Conservation (phyloP, 2,888 invertebrate species). For the Volucella inflata region DNA sequence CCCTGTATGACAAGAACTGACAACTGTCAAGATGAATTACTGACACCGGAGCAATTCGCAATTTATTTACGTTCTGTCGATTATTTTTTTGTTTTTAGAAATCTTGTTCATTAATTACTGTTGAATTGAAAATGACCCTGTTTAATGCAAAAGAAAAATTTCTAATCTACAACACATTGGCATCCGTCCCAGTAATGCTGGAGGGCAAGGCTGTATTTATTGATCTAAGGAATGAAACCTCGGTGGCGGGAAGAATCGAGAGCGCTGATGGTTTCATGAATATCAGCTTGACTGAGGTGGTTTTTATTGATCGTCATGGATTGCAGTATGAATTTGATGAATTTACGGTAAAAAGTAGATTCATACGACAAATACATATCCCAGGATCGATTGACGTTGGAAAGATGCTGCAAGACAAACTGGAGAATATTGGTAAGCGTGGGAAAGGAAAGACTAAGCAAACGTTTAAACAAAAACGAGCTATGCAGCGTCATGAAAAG, state of each 20-base stretch:
- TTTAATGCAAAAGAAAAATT: slow-evolving; percentile 80
- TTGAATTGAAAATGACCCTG: too few species aligned
- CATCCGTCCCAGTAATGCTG: slow-evolving; percentile 80
- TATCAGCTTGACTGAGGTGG: slow-evolving; percentile 79
- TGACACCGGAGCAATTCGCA: not conserved
- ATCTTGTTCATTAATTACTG: not conserved
- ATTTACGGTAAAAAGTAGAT: slow-evolving; percentile 81
- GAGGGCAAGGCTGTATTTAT: slow-evolving; percentile 81
- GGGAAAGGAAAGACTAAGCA: slow-evolving; percentile 72
- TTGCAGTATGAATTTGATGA: slow-evolving; percentile 81
- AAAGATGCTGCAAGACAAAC: slow-evolving; percentile 77
- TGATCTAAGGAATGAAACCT: slow-evolving; percentile 82
- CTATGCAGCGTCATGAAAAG: slow-evolving; percentile 79
- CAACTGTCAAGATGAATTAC: too few species aligned
- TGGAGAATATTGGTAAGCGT: slow-evolving; percentile 76
- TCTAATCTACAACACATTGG: slow-evolving; percentile 80
- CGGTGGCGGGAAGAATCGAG: slow-evolving; percentile 81
- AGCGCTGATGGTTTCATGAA: slow-evolving; percentile 82
- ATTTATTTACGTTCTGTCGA: slow-evolving; percentile 8
- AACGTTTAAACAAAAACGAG: slow-evolving; percentile 80
- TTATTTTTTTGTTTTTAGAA: not conserved
- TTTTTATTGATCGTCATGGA: slow-evolving; percentile 82
- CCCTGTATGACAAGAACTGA: too few species aligned
- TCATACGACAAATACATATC: slow-evolving; percentile 81
- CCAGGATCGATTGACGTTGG: slow-evolving; percentile 79